phyloP scores from a whole-genome alignment of 2,113 vertebrate species.

The Carollia perspicillata region DNA sequence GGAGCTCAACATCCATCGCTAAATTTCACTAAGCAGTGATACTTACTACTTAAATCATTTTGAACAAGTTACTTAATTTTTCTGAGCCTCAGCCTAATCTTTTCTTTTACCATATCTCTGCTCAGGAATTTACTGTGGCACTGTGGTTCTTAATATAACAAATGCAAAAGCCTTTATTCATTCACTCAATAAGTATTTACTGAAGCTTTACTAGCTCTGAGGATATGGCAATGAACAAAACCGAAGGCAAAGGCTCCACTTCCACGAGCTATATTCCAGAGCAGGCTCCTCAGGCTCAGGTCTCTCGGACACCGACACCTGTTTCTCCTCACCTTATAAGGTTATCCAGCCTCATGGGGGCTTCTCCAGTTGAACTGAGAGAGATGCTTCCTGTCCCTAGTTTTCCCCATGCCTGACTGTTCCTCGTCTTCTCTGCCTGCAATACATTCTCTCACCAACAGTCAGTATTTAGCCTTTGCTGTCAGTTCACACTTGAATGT shows the following conservation, averaged over 20 bases:
- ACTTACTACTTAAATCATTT: neutral
- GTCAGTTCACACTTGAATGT: neutral
- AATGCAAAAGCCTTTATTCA: neutral
- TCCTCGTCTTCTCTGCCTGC: neutral
- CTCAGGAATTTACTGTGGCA: neutral
- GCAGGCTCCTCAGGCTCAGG: neutral
- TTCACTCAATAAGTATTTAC: conserved; percentile 10
- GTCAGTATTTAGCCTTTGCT: neutral
- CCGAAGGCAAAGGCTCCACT: neutral
- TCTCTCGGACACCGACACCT: neutral
- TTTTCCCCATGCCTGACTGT: neutral
- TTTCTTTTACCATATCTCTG: neutral
- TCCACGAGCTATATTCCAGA: neutral
- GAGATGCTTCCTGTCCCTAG: neutral
- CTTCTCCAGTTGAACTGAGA: neutral
- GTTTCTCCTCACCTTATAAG: neutral
- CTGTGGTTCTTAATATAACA: neutral
- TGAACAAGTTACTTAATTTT: neutral
- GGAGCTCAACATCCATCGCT: neutral
- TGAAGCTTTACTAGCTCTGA: neutral
- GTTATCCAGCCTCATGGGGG: neutral
- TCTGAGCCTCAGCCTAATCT: neutral
- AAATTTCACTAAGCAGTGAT: neutral
- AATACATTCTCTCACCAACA: neutral
- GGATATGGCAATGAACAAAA: neutral